Evolutionary conservation across 37 sponge, comb jelly and placozoan genomes (phyloP).

Genomic region (Beroe forskalii): DNA sequence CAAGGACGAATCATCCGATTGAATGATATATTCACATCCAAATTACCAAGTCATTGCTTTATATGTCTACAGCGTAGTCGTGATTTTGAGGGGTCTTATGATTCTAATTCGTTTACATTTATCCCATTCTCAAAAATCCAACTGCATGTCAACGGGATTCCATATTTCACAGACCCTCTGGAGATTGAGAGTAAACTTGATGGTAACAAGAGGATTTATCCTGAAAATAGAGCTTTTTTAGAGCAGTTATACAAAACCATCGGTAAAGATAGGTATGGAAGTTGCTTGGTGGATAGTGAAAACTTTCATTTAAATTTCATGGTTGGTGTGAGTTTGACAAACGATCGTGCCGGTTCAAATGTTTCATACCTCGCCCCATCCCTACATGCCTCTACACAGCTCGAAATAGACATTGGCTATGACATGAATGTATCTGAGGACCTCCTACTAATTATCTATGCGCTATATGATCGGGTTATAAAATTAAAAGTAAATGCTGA

Average conservation of each 20-base stretch:
- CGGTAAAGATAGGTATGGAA: not conserved
- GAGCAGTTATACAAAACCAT: not conserved
- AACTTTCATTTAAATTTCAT: slow-evolving; percentile 43
- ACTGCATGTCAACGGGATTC: slow-evolving; percentile 10
- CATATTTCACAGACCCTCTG: slow-evolving; percentile 16
- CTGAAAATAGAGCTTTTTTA: not conserved
- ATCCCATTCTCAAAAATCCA: not conserved
- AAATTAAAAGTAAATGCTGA: too few species aligned
- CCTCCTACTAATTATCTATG: not conserved
- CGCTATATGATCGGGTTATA: not conserved
- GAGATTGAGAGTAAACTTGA: not conserved
- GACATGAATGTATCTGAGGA: slow-evolving; percentile 8
- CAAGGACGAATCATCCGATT: not conserved
- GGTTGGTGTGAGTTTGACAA: not conserved
- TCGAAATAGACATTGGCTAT: slow-evolving; percentile 2
- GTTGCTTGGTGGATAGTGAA: not conserved
- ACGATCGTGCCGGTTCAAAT: slow-evolving; percentile 2
- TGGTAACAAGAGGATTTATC: not conserved
- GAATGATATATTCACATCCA: not conserved
- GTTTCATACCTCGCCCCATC: not conserved
- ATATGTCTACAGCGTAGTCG: not conserved
- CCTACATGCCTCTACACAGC: not conserved
- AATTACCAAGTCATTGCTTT: not conserved
- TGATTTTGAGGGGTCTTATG: not conserved
- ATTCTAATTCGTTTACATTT: not conserved